A percentile compares a stretch with the other conserved stretches of the same genome.
Evolutionary conservation across 2,888 invertebrate genomes (phyloP).

Genomic region (Parnassius glacialis): DNA sequence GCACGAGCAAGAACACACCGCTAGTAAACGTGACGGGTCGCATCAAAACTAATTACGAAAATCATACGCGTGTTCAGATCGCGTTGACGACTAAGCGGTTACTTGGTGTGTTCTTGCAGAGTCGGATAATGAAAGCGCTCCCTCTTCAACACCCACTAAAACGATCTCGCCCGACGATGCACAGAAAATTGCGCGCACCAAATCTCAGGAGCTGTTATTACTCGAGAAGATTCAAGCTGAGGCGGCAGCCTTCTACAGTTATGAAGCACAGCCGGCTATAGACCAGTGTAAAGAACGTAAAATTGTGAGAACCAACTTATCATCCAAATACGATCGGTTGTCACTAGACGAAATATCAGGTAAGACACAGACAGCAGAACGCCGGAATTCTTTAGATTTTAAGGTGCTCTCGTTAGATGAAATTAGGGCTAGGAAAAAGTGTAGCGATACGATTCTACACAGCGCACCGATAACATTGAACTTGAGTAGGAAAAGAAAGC

Average conservation of each 20-base stretch:
- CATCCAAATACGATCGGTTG: slow-evolving; percentile 69
- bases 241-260: slow-evolving; percentile 86
- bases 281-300: slow-evolving; percentile 48
- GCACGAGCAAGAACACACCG: slow-evolving; percentile 65
- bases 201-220: slow-evolving; percentile 85
- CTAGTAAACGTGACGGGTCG: slow-evolving; percentile 56
- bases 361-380: slow-evolving; percentile 48
- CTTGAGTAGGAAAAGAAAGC: slow-evolving; percentile 61
- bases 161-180: slow-evolving; percentile 58
- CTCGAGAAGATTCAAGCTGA: slow-evolving; percentile 86
- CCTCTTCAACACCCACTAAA: slow-evolving; percentile 82
- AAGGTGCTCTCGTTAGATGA: slow-evolving; percentile 77
- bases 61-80: slow-evolving; percentile 50
- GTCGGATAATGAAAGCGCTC: slow-evolving; percentile 87
- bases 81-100: slow-evolving; percentile 52
- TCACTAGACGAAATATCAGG: slow-evolving; percentile 76
- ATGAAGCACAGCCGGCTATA: slow-evolving; percentile 64
- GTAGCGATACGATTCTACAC: slow-evolving; percentile 41
- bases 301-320: slow-evolving; percentile 51
- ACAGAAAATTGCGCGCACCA: slow-evolving; percentile 62
- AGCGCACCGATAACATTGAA: slow-evolving; percentile 59
- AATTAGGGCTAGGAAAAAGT: slow-evolving; percentile 66
- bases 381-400: slow-evolving; percentile 60
- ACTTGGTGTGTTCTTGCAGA: slow-evolving; percentile 87
- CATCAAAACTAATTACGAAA: slow-evolving; percentile 79